Conservation (phyloP, 2,113 vertebrate genomes). For the Epinephelus cyanopodus region DNA sequence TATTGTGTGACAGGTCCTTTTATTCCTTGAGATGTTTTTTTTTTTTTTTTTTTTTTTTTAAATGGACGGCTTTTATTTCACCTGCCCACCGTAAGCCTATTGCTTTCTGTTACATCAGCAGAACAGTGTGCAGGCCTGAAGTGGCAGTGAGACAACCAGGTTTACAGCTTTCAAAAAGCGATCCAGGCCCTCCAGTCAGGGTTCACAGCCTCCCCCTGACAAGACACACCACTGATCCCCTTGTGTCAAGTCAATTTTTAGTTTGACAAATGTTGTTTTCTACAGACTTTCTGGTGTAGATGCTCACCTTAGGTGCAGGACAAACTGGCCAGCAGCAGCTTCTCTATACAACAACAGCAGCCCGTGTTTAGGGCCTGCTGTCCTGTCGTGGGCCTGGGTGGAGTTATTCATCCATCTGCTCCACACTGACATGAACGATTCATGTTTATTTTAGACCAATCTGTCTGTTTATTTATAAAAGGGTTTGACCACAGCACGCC, state of each 20-base stretch:
- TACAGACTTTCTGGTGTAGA: slow-evolving; percentile 15
- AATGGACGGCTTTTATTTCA: slow-evolving; percentile 44
- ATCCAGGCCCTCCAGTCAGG: background rate
- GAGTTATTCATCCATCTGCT: slow-evolving; percentile 52
- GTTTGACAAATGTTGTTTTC: slow-evolving; percentile 1
- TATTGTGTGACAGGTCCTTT: slow-evolving; percentile 22
- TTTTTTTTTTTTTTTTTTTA: background rate
- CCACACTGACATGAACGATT: slow-evolving; percentile 47
- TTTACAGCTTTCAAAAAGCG: slow-evolving; percentile 35
- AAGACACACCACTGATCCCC: slow-evolving; percentile 3
- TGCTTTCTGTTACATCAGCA: slow-evolving; percentile 58
- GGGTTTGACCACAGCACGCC: slow-evolving; percentile 67
- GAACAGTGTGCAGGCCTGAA: slow-evolving; percentile 17
- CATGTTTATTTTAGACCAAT: slow-evolving; percentile 73
- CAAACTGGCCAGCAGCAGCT: slow-evolving; percentile 29
- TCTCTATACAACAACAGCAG: slow-evolving; percentile 33
- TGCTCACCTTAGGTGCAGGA: background rate
- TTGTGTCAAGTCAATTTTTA: slow-evolving; percentile 10
- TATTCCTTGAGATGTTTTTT: slow-evolving; percentile 29
- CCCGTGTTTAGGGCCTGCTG: slow-evolving; percentile 35
- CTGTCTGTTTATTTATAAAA: slow-evolving; percentile 73
- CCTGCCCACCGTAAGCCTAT: slow-evolving; percentile 28
- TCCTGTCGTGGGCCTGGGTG: slow-evolving; percentile 50
- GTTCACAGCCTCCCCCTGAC: background rate
- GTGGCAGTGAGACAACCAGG: background rate